phyloP scores from a whole-genome alignment of 1,140 invertebrate genomes.

The Cotesia glomerata region DNA sequence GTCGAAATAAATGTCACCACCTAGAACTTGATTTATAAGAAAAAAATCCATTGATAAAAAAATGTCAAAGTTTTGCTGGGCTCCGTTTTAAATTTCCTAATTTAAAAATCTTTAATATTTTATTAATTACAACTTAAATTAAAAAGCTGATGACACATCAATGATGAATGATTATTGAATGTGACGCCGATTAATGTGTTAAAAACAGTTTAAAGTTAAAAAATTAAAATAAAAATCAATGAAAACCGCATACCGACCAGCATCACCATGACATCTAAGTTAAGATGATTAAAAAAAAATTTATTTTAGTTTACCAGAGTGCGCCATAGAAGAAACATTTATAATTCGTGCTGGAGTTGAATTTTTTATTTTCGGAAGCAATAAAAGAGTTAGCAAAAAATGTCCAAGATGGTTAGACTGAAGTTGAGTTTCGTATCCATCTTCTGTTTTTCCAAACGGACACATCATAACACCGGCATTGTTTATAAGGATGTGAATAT shows the following conservation, averaged over 20 bases:
- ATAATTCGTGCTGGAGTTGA: constrained; percentile 71
- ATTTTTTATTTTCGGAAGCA: constrained; percentile 69
- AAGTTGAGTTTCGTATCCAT: constrained; percentile 83
- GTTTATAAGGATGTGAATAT: constrained; percentile 78
- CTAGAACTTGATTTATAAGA: constrained; percentile 44
- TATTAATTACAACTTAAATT: too few species aligned
- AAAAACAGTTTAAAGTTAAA: too few species aligned
- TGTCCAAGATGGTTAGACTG: constrained; percentile 84
- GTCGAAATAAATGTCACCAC: constrained; percentile 71
- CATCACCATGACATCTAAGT: background rate
- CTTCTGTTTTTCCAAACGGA: constrained; percentile 70
- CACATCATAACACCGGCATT: constrained; percentile 83
- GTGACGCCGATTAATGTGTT: background rate
- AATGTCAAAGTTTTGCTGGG: background rate
- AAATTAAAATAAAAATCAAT: too few species aligned
- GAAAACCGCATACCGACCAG: too few species aligned
- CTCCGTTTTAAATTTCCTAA: background rate
- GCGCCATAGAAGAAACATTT: constrained; percentile 72
- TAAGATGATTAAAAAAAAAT: background rate
- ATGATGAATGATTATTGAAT: too few species aligned
- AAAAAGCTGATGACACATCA: too few species aligned
- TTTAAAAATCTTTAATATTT: too few species aligned
- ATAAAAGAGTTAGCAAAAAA: constrained; percentile 81
- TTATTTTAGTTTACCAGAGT: constrained; percentile 59
- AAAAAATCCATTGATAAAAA: background rate